These are phyloP conservation scores for Zoanthus gigantus DNA, from an alignment of 92 coral and sea anemone genomes.

Conservation along the genomic window DNA sequence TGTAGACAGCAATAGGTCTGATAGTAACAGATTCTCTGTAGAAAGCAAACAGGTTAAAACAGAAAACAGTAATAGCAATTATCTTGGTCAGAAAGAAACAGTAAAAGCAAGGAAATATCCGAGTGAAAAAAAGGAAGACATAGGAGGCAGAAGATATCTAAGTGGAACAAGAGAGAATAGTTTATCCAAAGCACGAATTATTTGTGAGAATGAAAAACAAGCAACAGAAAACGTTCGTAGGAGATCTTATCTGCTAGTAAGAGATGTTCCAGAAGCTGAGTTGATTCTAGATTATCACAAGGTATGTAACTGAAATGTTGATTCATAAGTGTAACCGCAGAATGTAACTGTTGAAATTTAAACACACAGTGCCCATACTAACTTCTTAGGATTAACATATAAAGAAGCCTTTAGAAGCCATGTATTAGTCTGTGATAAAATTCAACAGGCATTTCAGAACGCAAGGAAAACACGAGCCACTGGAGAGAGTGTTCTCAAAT, in stretches of 20 bases:
- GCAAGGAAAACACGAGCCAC: too few species aligned
- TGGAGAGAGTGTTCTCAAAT: too few species aligned
- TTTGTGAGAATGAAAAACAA: background rate
- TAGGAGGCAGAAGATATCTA: background rate
- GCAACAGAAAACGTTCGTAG: background rate
- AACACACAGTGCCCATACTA: too few species aligned
- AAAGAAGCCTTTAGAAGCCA: too few species aligned
- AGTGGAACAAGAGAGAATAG: background rate
- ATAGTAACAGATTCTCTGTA: background rate
- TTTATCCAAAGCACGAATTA: conserved; percentile 5
- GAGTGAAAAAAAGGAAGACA: background rate
- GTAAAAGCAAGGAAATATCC: background rate
- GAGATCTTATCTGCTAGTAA: background rate
- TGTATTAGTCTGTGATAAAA: too few species aligned
- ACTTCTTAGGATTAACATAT: too few species aligned
- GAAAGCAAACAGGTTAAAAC: conserved; percentile 1
- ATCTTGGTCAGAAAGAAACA: conserved; percentile 13
- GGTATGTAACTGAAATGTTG: conserved; percentile 1
- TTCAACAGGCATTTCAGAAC: too few species aligned
- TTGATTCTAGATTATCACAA: conserved; percentile 7
- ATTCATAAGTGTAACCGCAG: background rate
- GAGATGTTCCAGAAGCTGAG: conserved; percentile 27
- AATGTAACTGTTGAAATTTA: too few species aligned
- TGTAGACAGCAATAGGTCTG: conserved; percentile 9
- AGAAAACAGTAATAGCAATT: background rate